Evolutionary conservation across 2,888 invertebrate species (phyloP), one percentile per base, ranked within the genome.

Genomic region (Oligia fasciuncula): DNA sequence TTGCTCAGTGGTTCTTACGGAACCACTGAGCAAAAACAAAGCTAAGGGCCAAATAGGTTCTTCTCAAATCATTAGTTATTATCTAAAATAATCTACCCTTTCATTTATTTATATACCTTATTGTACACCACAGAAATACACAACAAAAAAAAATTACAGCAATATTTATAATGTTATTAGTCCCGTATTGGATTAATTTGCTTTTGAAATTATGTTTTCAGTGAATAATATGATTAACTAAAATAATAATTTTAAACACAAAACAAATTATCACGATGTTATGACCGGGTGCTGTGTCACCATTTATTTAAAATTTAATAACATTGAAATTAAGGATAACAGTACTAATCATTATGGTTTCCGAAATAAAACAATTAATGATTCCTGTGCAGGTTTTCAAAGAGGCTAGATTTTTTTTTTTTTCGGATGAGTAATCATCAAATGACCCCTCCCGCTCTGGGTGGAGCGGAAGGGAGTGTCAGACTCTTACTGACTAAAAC

Each of bases 281-380:
- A 35, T n/a, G 2, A 29, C 23, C 65, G 9, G 74, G 17, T 54
- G 29, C n/a, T 79, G 82, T 29, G 75, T 66, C 1, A 65, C 11
- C 14, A 43, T 43, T 66, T n/a, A 62, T 62, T 65, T 51, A 13
- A 71, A 51, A 43, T 51, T 23, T 4, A 65, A 57, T 82, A 43
- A 43, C 11, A 43, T 8, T 17, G 11, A 51, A 75, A 66, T 19
- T 2, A 35, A 57, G 9, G 29, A 14, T 29, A 63, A 46, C 35
- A 13, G 4, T 1, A 54, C 11, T 51, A 35, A 75, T 49, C n/a
- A 17, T n/a, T 65, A 57, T 60, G 40, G 75, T 66, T 73, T 66
- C 6, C 43, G 14, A 29, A 65, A 57, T 66, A 49, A 43, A 40
- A 57, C 23, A 81, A 57, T 29, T 65, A 2, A 54, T 35, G 6